A percentile compares a stretch with the other conserved stretches of the same genome.
Evolutionary conservation across 2,797 vertebrate genomes (phyloP).

Genomic region (Myripristis murdjan): DNA sequence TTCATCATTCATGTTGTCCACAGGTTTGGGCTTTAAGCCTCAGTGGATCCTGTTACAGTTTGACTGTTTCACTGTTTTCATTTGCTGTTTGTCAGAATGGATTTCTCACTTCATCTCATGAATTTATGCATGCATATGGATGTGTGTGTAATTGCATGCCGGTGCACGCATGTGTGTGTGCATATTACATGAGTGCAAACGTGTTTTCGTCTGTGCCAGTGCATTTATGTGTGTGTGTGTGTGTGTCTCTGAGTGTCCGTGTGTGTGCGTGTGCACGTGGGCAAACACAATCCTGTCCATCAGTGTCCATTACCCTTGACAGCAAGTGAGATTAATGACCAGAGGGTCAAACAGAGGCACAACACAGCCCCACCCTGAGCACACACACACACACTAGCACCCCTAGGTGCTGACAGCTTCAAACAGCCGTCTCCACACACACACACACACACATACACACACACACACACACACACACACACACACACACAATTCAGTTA

Average conservation of each 20-base stretch:
- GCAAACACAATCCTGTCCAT: constrained; percentile 80
- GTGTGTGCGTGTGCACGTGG: constrained; percentile 38
- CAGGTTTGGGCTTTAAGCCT: no score
- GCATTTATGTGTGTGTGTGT: constrained; percentile 26
- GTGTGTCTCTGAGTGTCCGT: constrained; percentile 47
- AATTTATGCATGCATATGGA: constrained; percentile 28
- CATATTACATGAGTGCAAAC: no score
- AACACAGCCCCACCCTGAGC: constrained; percentile 51
- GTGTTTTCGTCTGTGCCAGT: no score
- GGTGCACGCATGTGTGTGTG: constrained; percentile 35
- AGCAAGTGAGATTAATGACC: constrained; percentile 87
- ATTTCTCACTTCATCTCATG: constrained; percentile 4
- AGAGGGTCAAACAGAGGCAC: constrained; percentile 78
- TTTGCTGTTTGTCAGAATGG: not conserved
- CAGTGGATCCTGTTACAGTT: not conserved
- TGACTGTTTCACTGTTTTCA: not conserved
- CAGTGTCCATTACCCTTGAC: constrained; percentile 87
- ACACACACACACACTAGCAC: constrained; percentile 33
- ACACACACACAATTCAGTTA: no score
- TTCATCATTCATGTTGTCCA: not conserved
- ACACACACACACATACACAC: no score
- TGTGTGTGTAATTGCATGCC: constrained; percentile 9
- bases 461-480: no score
- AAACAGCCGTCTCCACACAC: constrained; percentile 42
- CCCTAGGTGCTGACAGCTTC: constrained; percentile 71